Conservation (phyloP, 1,140 invertebrate species). For the Atopsyche davidsoni region DNA sequence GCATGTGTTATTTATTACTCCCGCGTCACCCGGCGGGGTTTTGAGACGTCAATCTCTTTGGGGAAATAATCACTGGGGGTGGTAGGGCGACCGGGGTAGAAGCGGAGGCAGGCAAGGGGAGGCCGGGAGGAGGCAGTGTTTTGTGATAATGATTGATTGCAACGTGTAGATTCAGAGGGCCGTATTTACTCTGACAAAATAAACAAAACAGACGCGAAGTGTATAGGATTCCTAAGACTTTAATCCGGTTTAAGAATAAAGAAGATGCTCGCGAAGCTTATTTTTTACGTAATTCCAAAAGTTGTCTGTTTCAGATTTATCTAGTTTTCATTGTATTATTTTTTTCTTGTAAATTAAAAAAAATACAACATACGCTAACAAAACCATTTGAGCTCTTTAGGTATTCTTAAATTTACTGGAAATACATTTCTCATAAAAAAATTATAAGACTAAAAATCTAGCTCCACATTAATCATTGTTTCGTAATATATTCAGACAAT, state of each 20-base stretch:
- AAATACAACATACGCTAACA: too few species aligned
- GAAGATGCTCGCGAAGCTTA: too few species aligned
- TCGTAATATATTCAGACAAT: too few species aligned
- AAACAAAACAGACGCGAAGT: constrained; percentile 3
- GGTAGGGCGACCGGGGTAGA: neutral
- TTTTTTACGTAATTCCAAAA: too few species aligned
- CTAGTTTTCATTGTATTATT: too few species aligned
- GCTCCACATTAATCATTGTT: too few species aligned
- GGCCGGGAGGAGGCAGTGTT: constrained; percentile 5
- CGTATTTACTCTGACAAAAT: constrained; percentile 14
- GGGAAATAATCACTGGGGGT: constrained; percentile 18
- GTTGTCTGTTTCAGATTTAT: too few species aligned
- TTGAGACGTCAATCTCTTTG: constrained; percentile 24
- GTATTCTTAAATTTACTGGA: too few species aligned
- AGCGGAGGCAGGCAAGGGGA: neutral
- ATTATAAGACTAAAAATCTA: too few species aligned
- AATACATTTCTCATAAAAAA: too few species aligned
- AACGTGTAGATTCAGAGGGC: constrained; percentile 17
- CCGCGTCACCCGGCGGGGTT: constrained; percentile 13
- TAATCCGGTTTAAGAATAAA: constrained; percentile 7
- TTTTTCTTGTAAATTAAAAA: too few species aligned
- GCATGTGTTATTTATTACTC: constrained; percentile 22
- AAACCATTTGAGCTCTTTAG: too few species aligned
- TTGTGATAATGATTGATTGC: constrained; percentile 26
- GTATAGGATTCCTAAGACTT: constrained; percentile 1